A percentile compares a stretch with the other conserved stretches of the same genome.
Evolutionary conservation across 2,888 invertebrate genomes (phyloP).

Genomic region (Tinea pellionella): DNA sequence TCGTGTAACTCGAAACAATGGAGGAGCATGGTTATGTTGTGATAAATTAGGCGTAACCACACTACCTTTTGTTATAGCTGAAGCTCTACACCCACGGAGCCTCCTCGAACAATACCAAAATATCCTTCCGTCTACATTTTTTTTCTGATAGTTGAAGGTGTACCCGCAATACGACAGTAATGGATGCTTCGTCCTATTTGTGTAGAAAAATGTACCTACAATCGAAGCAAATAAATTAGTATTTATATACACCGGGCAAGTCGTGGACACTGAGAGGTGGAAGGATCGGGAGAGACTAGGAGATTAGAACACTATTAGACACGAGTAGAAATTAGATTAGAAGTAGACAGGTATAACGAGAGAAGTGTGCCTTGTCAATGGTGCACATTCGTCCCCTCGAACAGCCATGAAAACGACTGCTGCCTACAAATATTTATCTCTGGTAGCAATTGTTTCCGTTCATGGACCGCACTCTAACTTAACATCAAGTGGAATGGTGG

Average conservation of each 20-base stretch:
- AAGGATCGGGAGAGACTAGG: too few relatives aligned
- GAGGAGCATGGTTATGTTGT: slow-evolving; percentile 47
- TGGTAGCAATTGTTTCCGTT: too few relatives aligned
- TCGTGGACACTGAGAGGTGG: too few relatives aligned
- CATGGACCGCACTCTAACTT: too few relatives aligned
- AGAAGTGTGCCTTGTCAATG: too few relatives aligned
- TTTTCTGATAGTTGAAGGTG: slow-evolving; percentile 58
- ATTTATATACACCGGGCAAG: background rate
- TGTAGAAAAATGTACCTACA: slow-evolving; percentile 53
- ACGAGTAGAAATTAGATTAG: too few relatives aligned
- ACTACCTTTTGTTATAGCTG: slow-evolving; percentile 46
- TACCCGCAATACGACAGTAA: slow-evolving; percentile 45
- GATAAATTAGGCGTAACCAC: slow-evolving; percentile 31
- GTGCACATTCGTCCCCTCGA: too few relatives aligned
- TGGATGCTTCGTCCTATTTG: slow-evolving; percentile 54
- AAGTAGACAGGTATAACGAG: too few relatives aligned
- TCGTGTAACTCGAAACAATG: slow-evolving; percentile 18
- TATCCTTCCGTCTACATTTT: slow-evolving; percentile 50
- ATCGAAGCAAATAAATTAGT: background rate
- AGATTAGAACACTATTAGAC: too few relatives aligned
- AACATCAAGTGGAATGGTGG: too few relatives aligned
- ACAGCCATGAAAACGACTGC: too few relatives aligned
- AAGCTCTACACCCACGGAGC: slow-evolving; percentile 51
- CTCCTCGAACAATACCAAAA: slow-evolving; percentile 61
- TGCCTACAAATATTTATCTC: too few relatives aligned